These are phyloP conservation scores for Colinus virginianus DNA, from an alignment of 2,113 vertebrate genomes.

Conservation along the genomic window DNA sequence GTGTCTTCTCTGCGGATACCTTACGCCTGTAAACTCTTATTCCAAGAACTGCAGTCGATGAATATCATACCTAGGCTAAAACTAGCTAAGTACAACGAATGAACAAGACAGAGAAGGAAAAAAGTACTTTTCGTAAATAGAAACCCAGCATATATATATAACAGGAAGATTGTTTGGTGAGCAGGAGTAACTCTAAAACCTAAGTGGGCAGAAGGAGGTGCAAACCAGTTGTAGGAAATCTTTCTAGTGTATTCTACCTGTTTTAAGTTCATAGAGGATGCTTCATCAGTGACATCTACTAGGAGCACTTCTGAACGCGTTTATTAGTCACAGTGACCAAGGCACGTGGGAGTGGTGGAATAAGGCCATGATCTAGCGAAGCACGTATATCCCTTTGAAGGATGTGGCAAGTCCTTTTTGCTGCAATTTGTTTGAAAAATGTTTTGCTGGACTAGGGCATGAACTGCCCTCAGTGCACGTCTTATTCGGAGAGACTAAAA, in stretches of 20 bases:
- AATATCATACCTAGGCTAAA: conserved; percentile 97
- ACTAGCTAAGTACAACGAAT: conserved; percentile 95
- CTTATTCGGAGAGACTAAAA: neutral
- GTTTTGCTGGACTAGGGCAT: neutral
- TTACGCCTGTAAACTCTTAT: conserved; percentile 97
- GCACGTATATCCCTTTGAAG: neutral
- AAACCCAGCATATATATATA: neutral
- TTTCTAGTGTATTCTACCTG: neutral
- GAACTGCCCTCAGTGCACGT: neutral
- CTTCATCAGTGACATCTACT: neutral
- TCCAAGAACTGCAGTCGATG: conserved; percentile 99
- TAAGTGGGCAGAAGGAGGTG: neutral
- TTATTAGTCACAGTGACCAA: neutral
- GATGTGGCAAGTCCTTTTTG: neutral
- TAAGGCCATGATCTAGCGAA: neutral
- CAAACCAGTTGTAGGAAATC: neutral
- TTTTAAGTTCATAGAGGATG: neutral
- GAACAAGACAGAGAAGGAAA: neutral
- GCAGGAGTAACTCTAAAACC: neutral
- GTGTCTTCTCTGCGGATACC: conserved; percentile 96
- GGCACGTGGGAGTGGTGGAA: neutral
- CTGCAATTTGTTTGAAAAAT: neutral
- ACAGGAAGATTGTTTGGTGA: neutral
- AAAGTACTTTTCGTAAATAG: neutral
- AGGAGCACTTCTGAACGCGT: neutral